phyloP scores from a whole-genome alignment of 1,140 invertebrate species.

The Orchesella cincta region DNA sequence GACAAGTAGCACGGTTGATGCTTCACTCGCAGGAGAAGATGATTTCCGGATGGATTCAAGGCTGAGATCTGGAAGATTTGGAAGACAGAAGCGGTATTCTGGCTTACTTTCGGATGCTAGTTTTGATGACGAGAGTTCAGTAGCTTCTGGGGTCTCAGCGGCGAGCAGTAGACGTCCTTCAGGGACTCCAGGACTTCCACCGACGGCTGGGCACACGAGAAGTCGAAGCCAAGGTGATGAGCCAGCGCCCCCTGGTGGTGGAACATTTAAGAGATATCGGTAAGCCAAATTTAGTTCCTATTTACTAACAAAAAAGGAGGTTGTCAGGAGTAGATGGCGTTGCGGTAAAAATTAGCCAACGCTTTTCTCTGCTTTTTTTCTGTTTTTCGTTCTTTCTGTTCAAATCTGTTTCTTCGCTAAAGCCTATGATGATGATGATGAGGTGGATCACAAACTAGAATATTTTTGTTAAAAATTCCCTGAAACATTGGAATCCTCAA shows the following conservation, averaged over 20 bases:
- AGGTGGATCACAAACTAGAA: too few relatives aligned
- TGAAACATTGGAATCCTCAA: too few relatives aligned
- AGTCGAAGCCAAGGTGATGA: slow-evolving; percentile 48
- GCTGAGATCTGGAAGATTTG: slow-evolving; percentile 47
- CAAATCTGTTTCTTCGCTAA: neutral
- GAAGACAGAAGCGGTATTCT: slow-evolving; percentile 42
- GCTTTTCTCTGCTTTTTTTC: neutral
- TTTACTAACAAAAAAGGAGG: too few relatives aligned
- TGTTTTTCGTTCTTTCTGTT: neutral
- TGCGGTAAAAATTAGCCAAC: too few relatives aligned
- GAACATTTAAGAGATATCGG: slow-evolving; percentile 46
- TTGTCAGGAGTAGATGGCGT: too few relatives aligned
- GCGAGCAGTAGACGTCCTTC: slow-evolving; percentile 30
- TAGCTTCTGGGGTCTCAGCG: neutral
- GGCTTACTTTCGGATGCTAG: slow-evolving; percentile 44
- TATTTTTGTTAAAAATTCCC: neutral
- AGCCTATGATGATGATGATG: too few relatives aligned
- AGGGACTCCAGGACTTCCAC: neutral
- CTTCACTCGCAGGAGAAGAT: slow-evolving; percentile 42
- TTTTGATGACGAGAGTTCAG: slow-evolving; percentile 38
- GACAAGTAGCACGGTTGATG: slow-evolving; percentile 21
- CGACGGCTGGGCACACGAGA: slow-evolving; percentile 35
- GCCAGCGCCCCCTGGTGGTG: slow-evolving; percentile 31
- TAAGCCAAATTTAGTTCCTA: slow-evolving; percentile 8
- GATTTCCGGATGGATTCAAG: slow-evolving; percentile 48